These are phyloP conservation scores for Lasioglossum lativentre DNA, from an alignment of 2,888 invertebrate species.

Conservation along the genomic window DNA sequence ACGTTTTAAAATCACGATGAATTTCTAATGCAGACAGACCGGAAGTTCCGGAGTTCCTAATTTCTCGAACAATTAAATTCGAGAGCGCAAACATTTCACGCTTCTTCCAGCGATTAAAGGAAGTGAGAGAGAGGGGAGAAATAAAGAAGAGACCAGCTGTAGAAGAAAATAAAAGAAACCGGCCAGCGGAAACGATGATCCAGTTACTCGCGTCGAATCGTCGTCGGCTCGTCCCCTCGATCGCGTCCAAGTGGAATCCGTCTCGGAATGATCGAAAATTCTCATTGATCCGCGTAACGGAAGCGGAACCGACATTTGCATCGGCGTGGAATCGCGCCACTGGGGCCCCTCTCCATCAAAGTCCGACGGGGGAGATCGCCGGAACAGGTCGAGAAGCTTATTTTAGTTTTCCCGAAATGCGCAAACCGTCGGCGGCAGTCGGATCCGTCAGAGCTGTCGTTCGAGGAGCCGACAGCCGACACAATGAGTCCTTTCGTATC, in stretches of 20 bases:
- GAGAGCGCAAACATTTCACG: background rate
- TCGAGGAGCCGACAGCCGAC: conserved; percentile 75
- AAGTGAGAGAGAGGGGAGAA: background rate
- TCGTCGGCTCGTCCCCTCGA: background rate
- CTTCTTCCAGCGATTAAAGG: background rate
- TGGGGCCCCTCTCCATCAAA: conserved; percentile 16
- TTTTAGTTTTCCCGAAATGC: conserved; percentile 66
- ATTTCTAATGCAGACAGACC: background rate
- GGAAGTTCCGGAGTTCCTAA: background rate
- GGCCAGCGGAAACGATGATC: conserved; percentile 42
- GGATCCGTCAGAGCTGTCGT: conserved; percentile 75
- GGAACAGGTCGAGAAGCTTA: conserved; percentile 55
- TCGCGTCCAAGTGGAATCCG: conserved; percentile 12
- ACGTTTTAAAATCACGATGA: background rate
- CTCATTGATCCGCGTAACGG: conserved; percentile 65
- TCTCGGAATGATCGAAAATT: conserved; percentile 44
- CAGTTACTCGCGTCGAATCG: conserved; percentile 52
- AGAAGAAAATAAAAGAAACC: conserved; percentile 9
- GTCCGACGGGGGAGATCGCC: background rate
- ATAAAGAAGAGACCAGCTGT: conserved; percentile 13
- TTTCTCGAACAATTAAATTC: conserved; percentile 7
- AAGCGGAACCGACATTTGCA: conserved; percentile 72
- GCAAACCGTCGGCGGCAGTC: conserved; percentile 67
- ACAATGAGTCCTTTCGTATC: conserved; percentile 73
- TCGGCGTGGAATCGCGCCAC: conserved; percentile 49